Base-by-base conservation (phyloP, 1,140 invertebrate genomes). In the Conus ventricosus region DNA sequence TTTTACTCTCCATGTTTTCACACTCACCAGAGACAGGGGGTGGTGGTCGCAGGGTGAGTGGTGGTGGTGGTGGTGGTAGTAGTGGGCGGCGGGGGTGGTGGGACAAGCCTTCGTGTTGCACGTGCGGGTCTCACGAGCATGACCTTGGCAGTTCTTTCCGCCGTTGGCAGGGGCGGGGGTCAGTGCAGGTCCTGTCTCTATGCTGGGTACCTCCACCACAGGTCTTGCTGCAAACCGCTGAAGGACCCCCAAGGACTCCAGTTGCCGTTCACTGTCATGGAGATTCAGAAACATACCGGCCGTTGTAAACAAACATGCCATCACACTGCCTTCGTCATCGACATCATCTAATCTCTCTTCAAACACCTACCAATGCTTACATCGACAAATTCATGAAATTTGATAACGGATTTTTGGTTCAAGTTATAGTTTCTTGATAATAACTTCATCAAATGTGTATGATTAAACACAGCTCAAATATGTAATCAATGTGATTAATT, bases 211-310 rank as follows among this genome's bases (percentile, higher is more conserved):
- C 98, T 94, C 98, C 97, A 0, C 98, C 98, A 94, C 98, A 99
- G 0, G 97, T 97, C 0, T 97, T 97, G 91, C 97, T 98, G 95
- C 98, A 99, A 99, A 6, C 97, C 96, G 15, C 97, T 97, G 98
- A 98, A 99, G 97, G 60, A 97, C 96, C 20, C 96, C 96, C 80
- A 97, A 0, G 81, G 84, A 17, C 88, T 91, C 94, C 94, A 95
- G 53, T 87, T 82, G 51, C 94, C 94, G 87, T 94, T 91, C 60
- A 93, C 91, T 92, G 90, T 39, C 39, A 39, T 39, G 39, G 39
- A 39, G 39, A 39, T 39, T 39, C 39, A 39, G 39, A 17, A 67
- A 87, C 55, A 88, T n/a, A 39, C 39, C 39, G 39, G 39, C 39
- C 39, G 0, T 39, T 39, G 39, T 39, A 39, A 39, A 39, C 39